Percentiles rank a stretch among this genome's conserved stretches.
Evolutionary conservation across 2,113 vertebrate genomes (phyloP).

Genomic region (Eclectus roratus): DNA sequence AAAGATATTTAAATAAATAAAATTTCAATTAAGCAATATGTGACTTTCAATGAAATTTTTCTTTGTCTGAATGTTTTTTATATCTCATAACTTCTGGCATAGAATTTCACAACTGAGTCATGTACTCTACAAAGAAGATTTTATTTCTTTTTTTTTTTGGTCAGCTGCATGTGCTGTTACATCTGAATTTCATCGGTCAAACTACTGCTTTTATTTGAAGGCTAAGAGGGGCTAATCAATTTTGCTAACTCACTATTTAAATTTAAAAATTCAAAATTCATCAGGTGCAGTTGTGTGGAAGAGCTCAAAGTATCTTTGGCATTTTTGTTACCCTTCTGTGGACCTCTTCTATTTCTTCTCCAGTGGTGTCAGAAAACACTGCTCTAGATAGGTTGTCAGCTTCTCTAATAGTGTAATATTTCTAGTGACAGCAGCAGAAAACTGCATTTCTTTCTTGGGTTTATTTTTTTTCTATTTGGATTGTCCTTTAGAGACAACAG

Average conservation of each 20-base stretch:
- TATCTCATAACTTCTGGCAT: not conserved
- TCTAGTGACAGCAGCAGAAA: not conserved
- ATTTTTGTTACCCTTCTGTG: not conserved
- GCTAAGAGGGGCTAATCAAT: not conserved
- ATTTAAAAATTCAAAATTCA: not conserved
- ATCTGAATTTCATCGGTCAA: not conserved
- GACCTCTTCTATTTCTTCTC: not conserved
- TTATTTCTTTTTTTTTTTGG: not conserved
- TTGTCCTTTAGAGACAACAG: not conserved
- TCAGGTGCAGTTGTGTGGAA: not conserved
- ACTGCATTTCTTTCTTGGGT: not conserved
- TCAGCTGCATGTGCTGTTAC: not conserved
- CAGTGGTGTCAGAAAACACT: not conserved
- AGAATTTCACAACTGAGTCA: not conserved
- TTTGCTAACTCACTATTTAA: not conserved
- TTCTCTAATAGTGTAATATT: not conserved
- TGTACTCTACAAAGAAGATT: not conserved
- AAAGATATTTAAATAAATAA: not conserved
- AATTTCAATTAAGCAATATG: not conserved
- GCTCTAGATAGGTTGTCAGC: not conserved
- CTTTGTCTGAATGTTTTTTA: not conserved
- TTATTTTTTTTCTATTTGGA: not conserved
- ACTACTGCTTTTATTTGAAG: not conserved
- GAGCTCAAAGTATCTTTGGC: not conserved
- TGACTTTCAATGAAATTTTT: not conserved